Evolutionary conservation across 37 sponge, comb jelly and placozoan genomes (phyloP).

Genomic region (Ianthella basta): DNA sequence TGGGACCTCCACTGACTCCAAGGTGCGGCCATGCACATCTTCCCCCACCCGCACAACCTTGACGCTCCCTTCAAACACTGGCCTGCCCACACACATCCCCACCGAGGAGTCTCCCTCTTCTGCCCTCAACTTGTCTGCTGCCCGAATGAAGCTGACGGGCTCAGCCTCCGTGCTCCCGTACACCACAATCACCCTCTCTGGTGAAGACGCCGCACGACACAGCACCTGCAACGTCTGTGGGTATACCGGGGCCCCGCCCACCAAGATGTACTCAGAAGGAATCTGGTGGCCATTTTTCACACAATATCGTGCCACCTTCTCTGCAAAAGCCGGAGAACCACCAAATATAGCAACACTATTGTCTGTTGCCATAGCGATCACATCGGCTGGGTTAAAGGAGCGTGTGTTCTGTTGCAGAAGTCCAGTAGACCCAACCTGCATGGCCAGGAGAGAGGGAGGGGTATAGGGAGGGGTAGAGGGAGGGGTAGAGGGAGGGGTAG

Average conservation of each 20-base stretch:
- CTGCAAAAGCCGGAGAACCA: constrained; percentile 70
- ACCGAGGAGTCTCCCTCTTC: constrained; percentile 33
- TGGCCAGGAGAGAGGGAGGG: neutral
- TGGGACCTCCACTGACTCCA: constrained; percentile 49
- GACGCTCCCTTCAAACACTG: constrained; percentile 65
- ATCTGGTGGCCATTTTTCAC: constrained; percentile 36
- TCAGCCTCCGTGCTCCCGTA: constrained; percentile 91
- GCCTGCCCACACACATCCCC: constrained; percentile 80
- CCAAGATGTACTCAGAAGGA: constrained; percentile 38
- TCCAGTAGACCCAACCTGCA: constrained; percentile 65
- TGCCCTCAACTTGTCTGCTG: constrained; percentile 53
- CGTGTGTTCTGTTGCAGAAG: constrained; percentile 43
- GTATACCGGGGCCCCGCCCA: constrained; percentile 82
- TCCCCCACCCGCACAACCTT: constrained; percentile 46
- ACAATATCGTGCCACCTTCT: constrained; percentile 58
- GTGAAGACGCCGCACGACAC: constrained; percentile 28
- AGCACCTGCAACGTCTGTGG: constrained; percentile 45
- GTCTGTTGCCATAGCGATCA: constrained; percentile 46
- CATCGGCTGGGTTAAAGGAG: constrained; percentile 44
- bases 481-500: neutral
- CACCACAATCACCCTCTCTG: constrained; percentile 33
- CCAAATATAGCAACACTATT: constrained; percentile 36
- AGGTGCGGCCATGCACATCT: neutral
- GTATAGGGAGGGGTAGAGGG: neutral
- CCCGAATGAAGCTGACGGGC: constrained; percentile 67